Percentiles rank a stretch among this genome's conserved stretches.
phyloP scores from a whole-genome alignment of 2,888 invertebrate genomes.

The Isotomurus palustris region DNA sequence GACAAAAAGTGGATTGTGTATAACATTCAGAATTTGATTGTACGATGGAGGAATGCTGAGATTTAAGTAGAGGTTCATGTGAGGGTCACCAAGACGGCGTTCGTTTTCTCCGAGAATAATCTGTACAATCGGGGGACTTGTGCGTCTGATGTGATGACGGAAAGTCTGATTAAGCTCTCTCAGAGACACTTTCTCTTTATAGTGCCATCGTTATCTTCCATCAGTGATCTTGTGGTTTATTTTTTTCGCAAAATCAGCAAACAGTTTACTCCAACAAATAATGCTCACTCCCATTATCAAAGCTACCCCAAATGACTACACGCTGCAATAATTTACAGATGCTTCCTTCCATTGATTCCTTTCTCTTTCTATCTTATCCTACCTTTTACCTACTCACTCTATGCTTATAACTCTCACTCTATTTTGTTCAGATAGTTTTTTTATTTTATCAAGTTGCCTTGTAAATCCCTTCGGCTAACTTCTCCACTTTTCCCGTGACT shows the following conservation, averaged over 20 bases:
- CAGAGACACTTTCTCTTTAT: slow-evolving; percentile 13
- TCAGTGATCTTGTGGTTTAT: slow-evolving; percentile 32
- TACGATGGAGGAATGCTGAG: not conserved
- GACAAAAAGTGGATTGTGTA: not conserved
- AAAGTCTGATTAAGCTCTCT: slow-evolving; percentile 35
- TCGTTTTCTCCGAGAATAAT: slow-evolving; percentile 39
- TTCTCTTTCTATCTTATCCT: not conserved
- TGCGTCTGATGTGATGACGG: slow-evolving; percentile 39
- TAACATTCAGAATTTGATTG: not conserved
- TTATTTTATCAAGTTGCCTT: not conserved
- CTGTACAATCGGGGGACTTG: slow-evolving; percentile 33
- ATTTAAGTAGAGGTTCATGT: not conserved
- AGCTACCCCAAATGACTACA: slow-evolving; percentile 32
- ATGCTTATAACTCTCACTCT: not conserved
- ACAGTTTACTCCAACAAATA: slow-evolving; percentile 43
- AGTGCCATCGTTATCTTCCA: slow-evolving; percentile 12
- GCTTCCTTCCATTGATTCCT: slow-evolving; percentile 12
- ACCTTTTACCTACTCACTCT: too few relatives aligned
- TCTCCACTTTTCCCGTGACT: not conserved
- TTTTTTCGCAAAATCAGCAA: slow-evolving; percentile 45
- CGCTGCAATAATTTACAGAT: slow-evolving; percentile 36
- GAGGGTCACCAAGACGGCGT: not conserved
- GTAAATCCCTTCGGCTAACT: not conserved
- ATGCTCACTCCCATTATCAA: slow-evolving; percentile 34
- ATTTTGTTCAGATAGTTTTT: too few relatives aligned